Conservation (phyloP, 2,113 vertebrate species). For the Odobenus rosmarus region DNA sequence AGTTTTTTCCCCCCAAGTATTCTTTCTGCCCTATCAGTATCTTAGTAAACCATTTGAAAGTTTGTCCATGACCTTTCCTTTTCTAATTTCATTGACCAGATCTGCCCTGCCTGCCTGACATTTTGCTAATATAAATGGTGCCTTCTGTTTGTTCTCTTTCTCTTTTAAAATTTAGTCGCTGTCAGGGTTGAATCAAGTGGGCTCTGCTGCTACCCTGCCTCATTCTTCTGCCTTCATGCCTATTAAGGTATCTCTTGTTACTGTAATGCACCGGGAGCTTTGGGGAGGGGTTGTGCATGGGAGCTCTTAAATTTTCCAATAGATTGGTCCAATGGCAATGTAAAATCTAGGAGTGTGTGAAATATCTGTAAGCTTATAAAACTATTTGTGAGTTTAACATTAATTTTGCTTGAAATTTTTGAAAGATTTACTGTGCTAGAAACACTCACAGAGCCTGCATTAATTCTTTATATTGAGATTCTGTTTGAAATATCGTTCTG, state of each 20-base stretch:
- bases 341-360: neutral
- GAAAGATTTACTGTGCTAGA: neutral
- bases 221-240: conserved; percentile 80
- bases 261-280: conserved; percentile 73
- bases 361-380: neutral
- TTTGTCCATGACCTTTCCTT: conserved; percentile 35
- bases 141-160: conserved; percentile 78
- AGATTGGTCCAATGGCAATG: neutral
- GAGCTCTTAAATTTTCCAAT: neutral
- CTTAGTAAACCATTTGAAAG: conserved; percentile 38
- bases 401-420: conserved; percentile 41
- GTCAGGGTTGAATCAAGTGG: conserved; percentile 82
- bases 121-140: conserved; percentile 79
- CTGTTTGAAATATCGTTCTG: neutral
- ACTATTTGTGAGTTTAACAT: neutral
- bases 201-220: conserved; percentile 80
- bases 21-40: conserved; percentile 1
- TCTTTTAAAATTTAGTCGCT: conserved; percentile 80
- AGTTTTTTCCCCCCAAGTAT: neutral
- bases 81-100: conserved; percentile 57
- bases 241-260: conserved; percentile 84
- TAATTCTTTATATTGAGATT: conserved; percentile 26
- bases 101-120: neutral
- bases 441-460: neutral
- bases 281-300: neutral